Evolutionary conservation across 53 echinoderm and acorn worm genomes (phyloP).

Genomic region (Echinometra lucunter): DNA sequence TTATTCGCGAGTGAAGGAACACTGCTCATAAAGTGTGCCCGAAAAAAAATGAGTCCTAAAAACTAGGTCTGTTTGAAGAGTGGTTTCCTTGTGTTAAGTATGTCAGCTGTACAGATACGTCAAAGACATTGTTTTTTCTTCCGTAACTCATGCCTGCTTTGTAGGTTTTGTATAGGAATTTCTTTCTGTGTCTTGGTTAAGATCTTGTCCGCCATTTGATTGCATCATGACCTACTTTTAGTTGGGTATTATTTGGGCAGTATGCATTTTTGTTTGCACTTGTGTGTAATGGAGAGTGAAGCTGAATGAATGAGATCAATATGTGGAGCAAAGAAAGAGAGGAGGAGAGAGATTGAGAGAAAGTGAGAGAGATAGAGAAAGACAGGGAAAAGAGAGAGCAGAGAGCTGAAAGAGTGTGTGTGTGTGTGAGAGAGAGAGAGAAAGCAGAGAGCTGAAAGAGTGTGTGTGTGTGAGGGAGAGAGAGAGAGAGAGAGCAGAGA

Average conservation of each 20-base stretch:
- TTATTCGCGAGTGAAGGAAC: not conserved
- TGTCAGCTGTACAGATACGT: not conserved
- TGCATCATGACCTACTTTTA: not conserved
- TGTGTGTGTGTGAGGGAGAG: not conserved
- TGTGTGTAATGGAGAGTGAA: constrained; percentile 34
- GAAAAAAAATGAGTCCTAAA: not conserved
- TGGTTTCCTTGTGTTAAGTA: not conserved
- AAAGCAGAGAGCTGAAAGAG: not conserved
- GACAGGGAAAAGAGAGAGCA: not conserved
- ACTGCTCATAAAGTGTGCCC: not conserved
- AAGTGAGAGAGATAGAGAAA: not conserved
- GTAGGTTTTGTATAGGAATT: not conserved
- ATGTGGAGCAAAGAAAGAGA: not conserved
- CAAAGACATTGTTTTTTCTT: not conserved
- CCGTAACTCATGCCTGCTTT: not conserved
- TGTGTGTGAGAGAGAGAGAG: not conserved
- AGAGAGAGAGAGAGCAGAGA: not conserved
- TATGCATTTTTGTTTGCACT: constrained; percentile 39
- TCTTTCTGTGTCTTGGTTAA: not conserved
- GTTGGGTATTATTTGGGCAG: not conserved
- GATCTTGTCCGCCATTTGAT: not conserved
- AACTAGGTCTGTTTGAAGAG: not conserved
- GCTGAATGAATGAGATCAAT: not conserved
- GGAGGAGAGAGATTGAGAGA: not conserved
- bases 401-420: not conserved